phyloP scores from a whole-genome alignment of 2,888 invertebrate species.

The Apamea monoglypha region DNA sequence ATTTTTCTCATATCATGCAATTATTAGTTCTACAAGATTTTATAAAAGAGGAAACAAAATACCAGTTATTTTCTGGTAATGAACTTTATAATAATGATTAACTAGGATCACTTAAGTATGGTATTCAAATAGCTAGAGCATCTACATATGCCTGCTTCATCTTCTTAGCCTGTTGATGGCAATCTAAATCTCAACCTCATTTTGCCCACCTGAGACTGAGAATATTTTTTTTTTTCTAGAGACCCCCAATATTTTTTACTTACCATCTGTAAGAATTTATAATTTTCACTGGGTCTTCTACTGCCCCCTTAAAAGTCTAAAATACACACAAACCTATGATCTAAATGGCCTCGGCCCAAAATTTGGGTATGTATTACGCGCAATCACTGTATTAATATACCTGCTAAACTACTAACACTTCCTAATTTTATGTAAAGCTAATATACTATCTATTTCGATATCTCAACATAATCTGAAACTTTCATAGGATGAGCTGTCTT shows the following conservation, averaged over 20 bases:
- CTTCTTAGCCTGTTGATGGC: too few species aligned
- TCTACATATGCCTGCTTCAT: too few species aligned
- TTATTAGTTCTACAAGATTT: neutral
- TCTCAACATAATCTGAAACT: conserved; percentile 13
- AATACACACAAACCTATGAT: too few species aligned
- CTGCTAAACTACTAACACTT: neutral
- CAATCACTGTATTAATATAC: neutral
- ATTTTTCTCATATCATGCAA: conserved; percentile 34
- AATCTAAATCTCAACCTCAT: too few species aligned
- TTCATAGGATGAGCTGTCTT: conserved; percentile 91
- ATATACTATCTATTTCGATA: neutral
- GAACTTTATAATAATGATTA: neutral
- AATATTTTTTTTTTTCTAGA: too few species aligned
- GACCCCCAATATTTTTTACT: too few species aligned
- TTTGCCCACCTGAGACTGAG: too few species aligned
- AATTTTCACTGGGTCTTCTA: too few species aligned
- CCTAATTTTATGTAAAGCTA: neutral
- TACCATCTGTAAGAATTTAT: too few species aligned
- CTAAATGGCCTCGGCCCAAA: too few species aligned
- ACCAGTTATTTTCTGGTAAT: neutral
- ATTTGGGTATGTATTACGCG: too few species aligned
- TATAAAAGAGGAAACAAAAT: conserved; percentile 28
- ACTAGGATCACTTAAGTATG: neutral
- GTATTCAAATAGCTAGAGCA: neutral
- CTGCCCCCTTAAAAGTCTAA: too few species aligned